A percentile compares a stretch with the other conserved stretches of the same genome.
Evolutionary conservation across 2,888 invertebrate species (phyloP).

Genomic region (Neoaliturus tenellus): DNA sequence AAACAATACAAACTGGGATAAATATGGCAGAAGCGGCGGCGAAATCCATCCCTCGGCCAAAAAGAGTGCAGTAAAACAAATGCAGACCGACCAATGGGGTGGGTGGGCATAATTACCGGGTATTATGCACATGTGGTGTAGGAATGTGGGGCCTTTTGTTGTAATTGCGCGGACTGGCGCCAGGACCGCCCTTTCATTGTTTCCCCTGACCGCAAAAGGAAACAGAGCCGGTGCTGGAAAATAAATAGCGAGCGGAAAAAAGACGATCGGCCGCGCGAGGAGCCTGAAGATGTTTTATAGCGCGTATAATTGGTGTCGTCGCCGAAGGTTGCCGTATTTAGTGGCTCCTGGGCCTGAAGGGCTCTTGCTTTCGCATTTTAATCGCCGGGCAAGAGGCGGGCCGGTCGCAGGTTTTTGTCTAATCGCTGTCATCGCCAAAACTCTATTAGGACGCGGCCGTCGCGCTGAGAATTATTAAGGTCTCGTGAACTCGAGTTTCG

Average conservation of each 20-base stretch:
- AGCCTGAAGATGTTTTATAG: constrained; percentile 55
- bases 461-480: constrained; percentile 9
- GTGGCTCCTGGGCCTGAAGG: constrained; percentile 32
- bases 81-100: neutral
- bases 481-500: neutral
- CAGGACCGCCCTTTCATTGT: constrained; percentile 49
- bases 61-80: neutral
- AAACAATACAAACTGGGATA: no score
- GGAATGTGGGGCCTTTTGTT: constrained; percentile 28
- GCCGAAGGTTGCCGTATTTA: constrained; percentile 42
- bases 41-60: neutral
- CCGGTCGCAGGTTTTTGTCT: neutral
- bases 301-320: constrained; percentile 37
- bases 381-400: constrained; percentile 4
- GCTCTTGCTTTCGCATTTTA: constrained; percentile 33
- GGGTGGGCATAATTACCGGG: constrained; percentile 9
- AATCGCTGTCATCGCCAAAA: constrained; percentile 28
- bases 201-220: constrained; percentile 54
- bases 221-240: constrained; percentile 48
- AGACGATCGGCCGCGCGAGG: constrained; percentile 22
- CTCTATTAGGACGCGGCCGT: constrained; percentile 15
- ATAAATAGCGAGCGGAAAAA: constrained; percentile 56
- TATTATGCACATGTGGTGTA: constrained; percentile 41
- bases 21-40: neutral
- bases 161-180: constrained; percentile 26